Evolutionary conservation across 2,888 invertebrate genomes (phyloP), one percentile per base, ranked within the genome.

Genomic region (Phlogophora meticulosa): DNA sequence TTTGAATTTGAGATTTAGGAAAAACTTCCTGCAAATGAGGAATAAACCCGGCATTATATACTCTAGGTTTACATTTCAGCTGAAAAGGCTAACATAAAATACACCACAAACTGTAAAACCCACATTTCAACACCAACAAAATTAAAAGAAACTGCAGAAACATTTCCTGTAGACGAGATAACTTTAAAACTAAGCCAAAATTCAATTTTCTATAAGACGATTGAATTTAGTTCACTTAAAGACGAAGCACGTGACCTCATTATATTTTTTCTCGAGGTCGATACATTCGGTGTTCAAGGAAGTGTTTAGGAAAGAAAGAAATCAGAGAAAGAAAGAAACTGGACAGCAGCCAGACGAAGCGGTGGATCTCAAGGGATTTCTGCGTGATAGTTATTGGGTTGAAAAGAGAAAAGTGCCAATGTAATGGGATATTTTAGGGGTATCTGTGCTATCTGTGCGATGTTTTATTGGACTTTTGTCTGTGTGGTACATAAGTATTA

Each of bases 161-260:
- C 57, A 61, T 36, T 63, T 55, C 17, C 10, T 38, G 22, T 32
- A 4, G 10, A 45, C 56, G 46, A 24, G 34, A 38, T 58, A 75
- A 64, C 52, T 71, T 61, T 53, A 55, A 68, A 80, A 63, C 55
- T 66, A 66, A 76, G 38, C 58, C 58, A 55, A 70, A 67, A 81
- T 79, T 72, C 63, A 60, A 76, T 76, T 68, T 76, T 46, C 56
- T 70, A 42, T 53, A 48, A 52, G 60, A 64, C 56, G 55, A 76
- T 73, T 66, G 73, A 76, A 79, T 79, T 81, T 61, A 67, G 66
- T 79, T 73, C 66, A 69, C 61, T 81, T 82, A 70, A 72, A 79
- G 74, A 17, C 36, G 13, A 9, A 45, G 24, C 17, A 81, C 82
- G 81, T 81, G 82, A 81, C 72, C 67, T 65, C 65, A 72, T 81